Conservation (phyloP, 2,113 vertebrate species). For the Phycodurus eques region DNA sequence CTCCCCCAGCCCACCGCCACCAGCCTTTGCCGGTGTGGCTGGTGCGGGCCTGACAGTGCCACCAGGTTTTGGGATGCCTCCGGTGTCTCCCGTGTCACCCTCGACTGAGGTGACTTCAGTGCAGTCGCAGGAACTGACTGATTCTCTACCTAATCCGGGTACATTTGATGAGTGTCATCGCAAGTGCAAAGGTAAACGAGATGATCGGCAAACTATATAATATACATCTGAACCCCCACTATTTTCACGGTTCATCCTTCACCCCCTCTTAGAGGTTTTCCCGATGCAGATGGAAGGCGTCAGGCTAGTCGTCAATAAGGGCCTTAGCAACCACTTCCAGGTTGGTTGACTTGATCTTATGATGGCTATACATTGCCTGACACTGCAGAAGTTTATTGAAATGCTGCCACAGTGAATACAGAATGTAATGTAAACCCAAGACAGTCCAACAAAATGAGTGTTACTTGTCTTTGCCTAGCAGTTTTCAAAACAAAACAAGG, state of each 20-base stretch:
- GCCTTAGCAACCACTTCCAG: constrained; percentile 91
- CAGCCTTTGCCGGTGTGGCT: constrained; percentile 53
- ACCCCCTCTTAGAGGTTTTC: constrained; percentile 78
- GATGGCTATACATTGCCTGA: neutral
- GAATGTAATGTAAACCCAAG: neutral
- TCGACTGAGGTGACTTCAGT: constrained; percentile 38
- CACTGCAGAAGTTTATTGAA: neutral
- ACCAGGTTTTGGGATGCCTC: constrained; percentile 79
- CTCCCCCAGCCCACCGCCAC: constrained; percentile 62
- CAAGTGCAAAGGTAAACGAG: constrained; percentile 82
- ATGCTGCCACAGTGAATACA: neutral
- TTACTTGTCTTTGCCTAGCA: no score
- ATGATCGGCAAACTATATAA: neutral
- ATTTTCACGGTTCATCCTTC: neutral
- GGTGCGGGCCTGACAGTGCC: constrained; percentile 70
- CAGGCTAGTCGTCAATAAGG: constrained; percentile 88
- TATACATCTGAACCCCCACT: neutral
- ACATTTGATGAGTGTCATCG: constrained; percentile 90
- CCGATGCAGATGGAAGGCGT: constrained; percentile 90
- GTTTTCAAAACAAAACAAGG: no score
- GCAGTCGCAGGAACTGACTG: constrained; percentile 48
- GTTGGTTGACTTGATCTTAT: constrained; percentile 51
- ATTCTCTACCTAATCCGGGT: constrained; percentile 78
- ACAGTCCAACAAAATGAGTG: no score
- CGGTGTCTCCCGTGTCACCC: constrained; percentile 65